Evolutionary conservation across 1,140 invertebrate species (phyloP).

Genomic region (Trichonephila clavata): DNA sequence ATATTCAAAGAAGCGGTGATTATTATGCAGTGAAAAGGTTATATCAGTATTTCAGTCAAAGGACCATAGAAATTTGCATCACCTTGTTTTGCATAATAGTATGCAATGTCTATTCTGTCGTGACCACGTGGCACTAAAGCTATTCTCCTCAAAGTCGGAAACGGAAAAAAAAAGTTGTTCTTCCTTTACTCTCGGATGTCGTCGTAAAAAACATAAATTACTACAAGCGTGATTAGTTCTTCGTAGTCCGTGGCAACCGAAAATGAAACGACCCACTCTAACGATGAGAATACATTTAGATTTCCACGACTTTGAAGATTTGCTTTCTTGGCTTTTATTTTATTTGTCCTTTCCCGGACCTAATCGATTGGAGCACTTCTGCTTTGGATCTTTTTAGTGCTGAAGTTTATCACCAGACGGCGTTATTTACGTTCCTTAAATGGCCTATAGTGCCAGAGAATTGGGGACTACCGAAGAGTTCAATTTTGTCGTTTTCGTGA

Average conservation of each 20-base stretch:
- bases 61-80: slow-evolving; percentile 49
- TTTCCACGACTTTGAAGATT: slow-evolving; percentile 71
- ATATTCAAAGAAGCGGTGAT: slow-evolving; percentile 32
- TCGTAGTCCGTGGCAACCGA: slow-evolving; percentile 63
- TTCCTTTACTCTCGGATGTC: slow-evolving; percentile 38
- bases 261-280: slow-evolving; percentile 67
- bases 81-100: slow-evolving; percentile 65
- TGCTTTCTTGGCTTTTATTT: slow-evolving; percentile 65
- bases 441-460: slow-evolving; percentile 22
- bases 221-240: slow-evolving; percentile 72
- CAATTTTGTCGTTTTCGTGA: slow-evolving; percentile 35
- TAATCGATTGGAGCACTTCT: slow-evolving; percentile 33
- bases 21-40: slow-evolving; percentile 46
- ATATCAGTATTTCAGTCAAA: slow-evolving; percentile 54
- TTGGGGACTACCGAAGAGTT: background rate
- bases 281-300: slow-evolving; percentile 72
- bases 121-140: slow-evolving; percentile 54
- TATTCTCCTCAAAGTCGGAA: slow-evolving; percentile 59
- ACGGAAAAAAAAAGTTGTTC: slow-evolving; percentile 38
- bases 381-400: slow-evolving; percentile 48
- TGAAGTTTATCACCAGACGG: slow-evolving; percentile 57
- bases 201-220: slow-evolving; percentile 75
- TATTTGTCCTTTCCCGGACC: slow-evolving; percentile 35
- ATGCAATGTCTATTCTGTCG: slow-evolving; percentile 48
- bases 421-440: slow-evolving; percentile 66